phyloP scores from a whole-genome alignment of 2,888 invertebrate genomes.

The Diadegma fenestrale region DNA sequence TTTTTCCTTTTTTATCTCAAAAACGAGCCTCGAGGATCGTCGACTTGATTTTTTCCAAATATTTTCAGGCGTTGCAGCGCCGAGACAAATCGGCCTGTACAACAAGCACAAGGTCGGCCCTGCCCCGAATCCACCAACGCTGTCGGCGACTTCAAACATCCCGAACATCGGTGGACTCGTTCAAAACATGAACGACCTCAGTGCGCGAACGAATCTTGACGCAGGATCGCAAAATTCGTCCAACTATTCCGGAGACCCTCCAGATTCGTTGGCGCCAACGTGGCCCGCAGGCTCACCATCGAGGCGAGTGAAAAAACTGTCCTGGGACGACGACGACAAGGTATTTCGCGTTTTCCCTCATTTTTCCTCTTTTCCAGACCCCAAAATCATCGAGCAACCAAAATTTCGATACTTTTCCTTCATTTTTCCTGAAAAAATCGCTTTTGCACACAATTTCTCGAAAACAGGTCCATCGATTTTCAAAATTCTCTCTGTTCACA shows the following conservation, averaged over 20 bases:
- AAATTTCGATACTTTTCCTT: not conserved
- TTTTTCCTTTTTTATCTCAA: not conserved
- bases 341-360: conserved; percentile 67
- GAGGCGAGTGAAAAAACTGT: conserved; percentile 91
- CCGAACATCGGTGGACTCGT: conserved; percentile 82
- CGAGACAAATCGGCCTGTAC: conserved; percentile 78
- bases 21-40: not conserved
- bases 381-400: not conserved
- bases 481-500: conserved; percentile 71
- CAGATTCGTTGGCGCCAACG: conserved; percentile 83
- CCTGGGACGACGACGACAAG: conserved; percentile 89
- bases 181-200: conserved; percentile 83
- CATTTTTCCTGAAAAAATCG: not conserved
- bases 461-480: no score
- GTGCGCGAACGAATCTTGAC: conserved; percentile 79
- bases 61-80: conserved; percentile 77
- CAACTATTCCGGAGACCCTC: conserved; percentile 81
- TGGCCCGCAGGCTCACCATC: conserved; percentile 91
- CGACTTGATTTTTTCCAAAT: not conserved
- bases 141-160: conserved; percentile 82
- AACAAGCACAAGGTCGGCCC: conserved; percentile 81
- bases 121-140: conserved; percentile 78
- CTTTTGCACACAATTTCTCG: no score
- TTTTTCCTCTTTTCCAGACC: not conserved
- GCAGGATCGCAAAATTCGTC: conserved; percentile 80